Percentiles rank a stretch among this genome's conserved stretches.
Conservation (phyloP, 2,113 vertebrate genomes). For the Cepphus grylle region DNA sequence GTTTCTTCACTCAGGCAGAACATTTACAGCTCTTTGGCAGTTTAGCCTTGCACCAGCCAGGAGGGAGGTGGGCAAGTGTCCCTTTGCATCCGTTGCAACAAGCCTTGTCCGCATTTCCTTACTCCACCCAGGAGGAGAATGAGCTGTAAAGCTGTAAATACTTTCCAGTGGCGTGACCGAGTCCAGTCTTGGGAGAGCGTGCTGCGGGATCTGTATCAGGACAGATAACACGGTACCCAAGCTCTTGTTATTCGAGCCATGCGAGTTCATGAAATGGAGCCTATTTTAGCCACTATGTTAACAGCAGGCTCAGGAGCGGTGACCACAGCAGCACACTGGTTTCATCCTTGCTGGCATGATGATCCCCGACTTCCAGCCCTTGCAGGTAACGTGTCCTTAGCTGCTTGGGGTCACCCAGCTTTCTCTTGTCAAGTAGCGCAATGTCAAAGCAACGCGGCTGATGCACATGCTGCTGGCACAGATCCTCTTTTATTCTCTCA, state of each 20-base stretch:
- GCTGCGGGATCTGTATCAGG: background rate
- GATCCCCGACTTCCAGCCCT: background rate
- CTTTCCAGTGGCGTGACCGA: background rate
- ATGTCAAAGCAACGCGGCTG: background rate
- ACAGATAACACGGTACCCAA: background rate
- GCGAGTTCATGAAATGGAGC: background rate
- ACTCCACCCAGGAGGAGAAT: background rate
- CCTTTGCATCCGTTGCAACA: background rate
- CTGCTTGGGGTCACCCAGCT: background rate
- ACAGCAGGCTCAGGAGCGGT: background rate
- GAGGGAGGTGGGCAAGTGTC: background rate
- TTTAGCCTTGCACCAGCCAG: background rate
- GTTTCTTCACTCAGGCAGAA: background rate
- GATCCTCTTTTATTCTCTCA: background rate
- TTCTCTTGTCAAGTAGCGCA: background rate
- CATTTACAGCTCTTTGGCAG: conserved; percentile 1
- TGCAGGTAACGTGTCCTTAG: background rate
- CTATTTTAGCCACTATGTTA: background rate
- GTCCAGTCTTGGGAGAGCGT: background rate
- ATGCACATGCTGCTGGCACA: background rate
- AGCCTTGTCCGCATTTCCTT: background rate
- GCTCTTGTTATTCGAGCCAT: background rate
- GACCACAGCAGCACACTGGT: background rate
- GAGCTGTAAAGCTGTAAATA: background rate
- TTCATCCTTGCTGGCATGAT: background rate